A percentile compares a stretch with the other conserved stretches of the same genome.
These are phyloP conservation scores for Oscarella lobularis DNA, from an alignment of 37 sponge, comb jelly and placozoan species.

Conservation along the genomic window DNA sequence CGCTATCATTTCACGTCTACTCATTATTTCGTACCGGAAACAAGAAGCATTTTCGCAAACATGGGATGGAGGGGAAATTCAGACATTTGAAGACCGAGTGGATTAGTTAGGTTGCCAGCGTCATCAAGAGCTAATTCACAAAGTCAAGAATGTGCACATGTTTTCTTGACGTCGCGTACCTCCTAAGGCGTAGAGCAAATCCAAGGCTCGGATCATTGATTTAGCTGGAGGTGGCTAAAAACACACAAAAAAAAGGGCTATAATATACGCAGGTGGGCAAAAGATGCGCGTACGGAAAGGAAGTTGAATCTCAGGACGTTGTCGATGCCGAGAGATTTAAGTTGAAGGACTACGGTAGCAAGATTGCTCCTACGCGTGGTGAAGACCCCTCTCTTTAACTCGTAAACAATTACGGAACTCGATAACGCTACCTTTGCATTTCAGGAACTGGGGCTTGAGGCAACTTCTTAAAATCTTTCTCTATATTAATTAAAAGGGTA, in stretches of 20 bases:
- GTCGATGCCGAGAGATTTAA: constrained; percentile 87
- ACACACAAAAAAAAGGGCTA: constrained; percentile 6
- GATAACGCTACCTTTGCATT: not conserved
- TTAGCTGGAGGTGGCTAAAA: constrained; percentile 75
- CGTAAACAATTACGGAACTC: not conserved
- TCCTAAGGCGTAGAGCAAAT: constrained; percentile 78
- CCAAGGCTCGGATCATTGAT: constrained; percentile 46
- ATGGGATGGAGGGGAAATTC: constrained; percentile 88
- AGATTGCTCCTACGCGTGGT: constrained; percentile 60
- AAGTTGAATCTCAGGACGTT: constrained; percentile 77
- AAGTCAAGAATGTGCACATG: constrained; percentile 4
- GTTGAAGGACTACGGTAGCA: constrained; percentile 65
- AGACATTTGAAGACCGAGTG: constrained; percentile 72
- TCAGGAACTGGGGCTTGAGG: constrained; percentile 1
- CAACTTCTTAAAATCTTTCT: constrained; percentile 10
- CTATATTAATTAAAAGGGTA: too few species aligned
- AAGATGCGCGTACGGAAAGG: constrained; percentile 45
- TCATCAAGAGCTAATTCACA: constrained; percentile 54
- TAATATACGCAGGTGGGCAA: too few species aligned
- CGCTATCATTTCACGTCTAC: not conserved
- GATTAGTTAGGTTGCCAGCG: constrained; percentile 40
- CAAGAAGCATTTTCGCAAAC: constrained; percentile 81
- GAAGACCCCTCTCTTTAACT: too few species aligned
- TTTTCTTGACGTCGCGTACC: constrained; percentile 17
- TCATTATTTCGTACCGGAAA: constrained; percentile 45